Conservation (phyloP, 2,797 vertebrate species). For the Ctenosaura bakeri region DNA sequence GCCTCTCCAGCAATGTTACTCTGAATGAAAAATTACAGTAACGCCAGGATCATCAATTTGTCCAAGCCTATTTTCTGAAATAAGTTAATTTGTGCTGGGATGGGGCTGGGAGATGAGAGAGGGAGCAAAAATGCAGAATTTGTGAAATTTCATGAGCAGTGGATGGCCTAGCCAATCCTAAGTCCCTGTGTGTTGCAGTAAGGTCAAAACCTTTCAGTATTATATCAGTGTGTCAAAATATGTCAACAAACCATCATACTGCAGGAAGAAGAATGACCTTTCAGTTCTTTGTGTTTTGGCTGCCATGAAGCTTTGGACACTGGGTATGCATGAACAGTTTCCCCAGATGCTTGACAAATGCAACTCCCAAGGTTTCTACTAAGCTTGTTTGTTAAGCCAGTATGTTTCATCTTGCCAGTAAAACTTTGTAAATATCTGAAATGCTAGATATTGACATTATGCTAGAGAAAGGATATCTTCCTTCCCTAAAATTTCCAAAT, state of each 20-base stretch:
- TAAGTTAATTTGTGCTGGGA: conserved; percentile 50
- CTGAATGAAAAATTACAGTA: conserved; percentile 32
- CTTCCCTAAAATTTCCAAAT: conserved; percentile 34
- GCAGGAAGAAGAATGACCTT: conserved; percentile 85
- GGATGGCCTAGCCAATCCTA: conserved; percentile 65
- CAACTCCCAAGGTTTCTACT: conserved; percentile 79
- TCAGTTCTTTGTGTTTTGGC: conserved; percentile 80
- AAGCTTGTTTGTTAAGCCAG: conserved; percentile 70
- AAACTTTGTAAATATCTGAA: conserved; percentile 64
- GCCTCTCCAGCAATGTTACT: neutral
- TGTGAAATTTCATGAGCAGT: conserved; percentile 57
- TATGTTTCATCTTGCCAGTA: conserved; percentile 63
- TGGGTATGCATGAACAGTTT: conserved; percentile 81
- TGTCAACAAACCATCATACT: conserved; percentile 86
- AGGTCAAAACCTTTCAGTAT: conserved; percentile 84
- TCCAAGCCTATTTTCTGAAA: conserved; percentile 48
- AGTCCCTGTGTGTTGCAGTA: conserved; percentile 76
- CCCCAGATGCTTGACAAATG: conserved; percentile 78
- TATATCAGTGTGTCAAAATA: conserved; percentile 86
- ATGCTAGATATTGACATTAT: conserved; percentile 44
- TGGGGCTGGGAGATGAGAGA: conserved; percentile 39
- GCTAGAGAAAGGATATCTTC: conserved; percentile 48
- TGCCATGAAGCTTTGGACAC: conserved; percentile 75
- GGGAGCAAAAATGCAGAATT: conserved; percentile 43
- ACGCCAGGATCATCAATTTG: neutral